These are phyloP conservation scores for Conger conger DNA, from an alignment of 2,113 vertebrate species.

Conservation along the genomic window DNA sequence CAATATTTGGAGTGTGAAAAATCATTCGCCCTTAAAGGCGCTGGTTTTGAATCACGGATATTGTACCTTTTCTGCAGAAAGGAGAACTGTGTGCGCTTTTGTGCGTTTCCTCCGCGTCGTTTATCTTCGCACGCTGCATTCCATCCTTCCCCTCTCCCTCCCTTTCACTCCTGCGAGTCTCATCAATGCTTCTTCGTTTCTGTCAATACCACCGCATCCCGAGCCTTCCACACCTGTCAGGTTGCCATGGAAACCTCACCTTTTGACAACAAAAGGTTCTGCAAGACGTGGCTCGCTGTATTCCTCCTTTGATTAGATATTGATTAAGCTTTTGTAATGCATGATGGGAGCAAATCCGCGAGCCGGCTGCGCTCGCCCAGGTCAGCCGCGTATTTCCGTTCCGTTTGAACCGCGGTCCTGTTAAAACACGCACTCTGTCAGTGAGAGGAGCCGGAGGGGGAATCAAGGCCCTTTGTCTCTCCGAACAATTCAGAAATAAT, in stretches of 20 bases:
- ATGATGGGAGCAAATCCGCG: constrained; percentile 74
- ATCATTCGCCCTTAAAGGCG: background rate
- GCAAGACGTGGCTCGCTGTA: constrained; percentile 66
- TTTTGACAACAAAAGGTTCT: constrained; percentile 73
- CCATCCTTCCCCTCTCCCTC: constrained; percentile 63
- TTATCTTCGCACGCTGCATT: constrained; percentile 35
- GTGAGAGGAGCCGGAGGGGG: background rate
- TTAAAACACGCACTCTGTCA: constrained; percentile 55
- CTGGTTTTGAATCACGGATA: background rate
- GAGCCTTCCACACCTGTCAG: constrained; percentile 68
- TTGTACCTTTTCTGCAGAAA: background rate
- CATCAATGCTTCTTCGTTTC: constrained; percentile 71
- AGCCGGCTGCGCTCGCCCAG: constrained; percentile 60
- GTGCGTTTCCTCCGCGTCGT: background rate
- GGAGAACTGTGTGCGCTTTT: background rate
- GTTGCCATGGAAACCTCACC: constrained; percentile 71
- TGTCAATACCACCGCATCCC: constrained; percentile 65
- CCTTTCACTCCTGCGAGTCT: constrained; percentile 60
- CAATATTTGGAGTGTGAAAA: background rate
- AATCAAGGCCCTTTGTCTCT: constrained; percentile 12
- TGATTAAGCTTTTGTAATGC: constrained; percentile 79
- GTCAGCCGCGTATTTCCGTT: constrained; percentile 63
- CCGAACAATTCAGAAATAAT: constrained; percentile 6
- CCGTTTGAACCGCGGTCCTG: constrained; percentile 67
- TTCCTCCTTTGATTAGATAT: constrained; percentile 76